phyloP scores from a whole-genome alignment of 2,888 invertebrate genomes.

The Tiphia femorata region DNA sequence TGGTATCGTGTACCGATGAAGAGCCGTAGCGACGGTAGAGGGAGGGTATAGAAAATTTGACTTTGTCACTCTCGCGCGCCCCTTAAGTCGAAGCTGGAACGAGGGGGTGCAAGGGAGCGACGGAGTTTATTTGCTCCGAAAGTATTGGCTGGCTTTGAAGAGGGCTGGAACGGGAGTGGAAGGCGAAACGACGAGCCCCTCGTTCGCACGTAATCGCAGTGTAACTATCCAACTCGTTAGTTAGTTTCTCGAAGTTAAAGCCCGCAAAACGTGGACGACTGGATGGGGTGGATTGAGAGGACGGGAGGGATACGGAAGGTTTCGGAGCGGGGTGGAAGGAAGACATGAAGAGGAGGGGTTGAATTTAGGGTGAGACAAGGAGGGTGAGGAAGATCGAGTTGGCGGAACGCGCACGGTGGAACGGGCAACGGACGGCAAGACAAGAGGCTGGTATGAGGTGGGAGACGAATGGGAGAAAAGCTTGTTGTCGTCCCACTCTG shows the following conservation, averaged over 20 bases:
- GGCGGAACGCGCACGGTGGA: background rate
- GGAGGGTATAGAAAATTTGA: too few relatives aligned
- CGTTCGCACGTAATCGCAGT: conserved; percentile 32
- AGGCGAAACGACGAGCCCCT: too few relatives aligned
- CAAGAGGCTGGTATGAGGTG: background rate
- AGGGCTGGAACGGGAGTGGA: too few relatives aligned
- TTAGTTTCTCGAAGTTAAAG: conserved; percentile 33
- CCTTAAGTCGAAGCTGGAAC: too few relatives aligned
- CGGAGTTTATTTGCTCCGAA: conserved; percentile 14
- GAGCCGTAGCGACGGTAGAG: too few relatives aligned
- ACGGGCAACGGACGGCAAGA: background rate
- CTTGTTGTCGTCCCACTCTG: background rate
- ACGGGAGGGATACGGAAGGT: background rate
- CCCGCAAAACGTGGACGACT: conserved; percentile 8
- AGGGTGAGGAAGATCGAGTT: background rate
- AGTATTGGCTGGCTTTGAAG: conserved; percentile 7
- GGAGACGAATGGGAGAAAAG: background rate
- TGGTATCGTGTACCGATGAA: too few relatives aligned
- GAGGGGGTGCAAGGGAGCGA: background rate
- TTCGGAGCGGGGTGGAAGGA: background rate
- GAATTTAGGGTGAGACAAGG: background rate
- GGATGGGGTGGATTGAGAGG: background rate
- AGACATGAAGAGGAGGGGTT: background rate
- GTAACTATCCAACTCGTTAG: conserved; percentile 41
- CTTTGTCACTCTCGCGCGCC: too few relatives aligned